Base-by-base conservation (phyloP, 2,888 invertebrate genomes). In the Drosophila sordidula region DNA sequence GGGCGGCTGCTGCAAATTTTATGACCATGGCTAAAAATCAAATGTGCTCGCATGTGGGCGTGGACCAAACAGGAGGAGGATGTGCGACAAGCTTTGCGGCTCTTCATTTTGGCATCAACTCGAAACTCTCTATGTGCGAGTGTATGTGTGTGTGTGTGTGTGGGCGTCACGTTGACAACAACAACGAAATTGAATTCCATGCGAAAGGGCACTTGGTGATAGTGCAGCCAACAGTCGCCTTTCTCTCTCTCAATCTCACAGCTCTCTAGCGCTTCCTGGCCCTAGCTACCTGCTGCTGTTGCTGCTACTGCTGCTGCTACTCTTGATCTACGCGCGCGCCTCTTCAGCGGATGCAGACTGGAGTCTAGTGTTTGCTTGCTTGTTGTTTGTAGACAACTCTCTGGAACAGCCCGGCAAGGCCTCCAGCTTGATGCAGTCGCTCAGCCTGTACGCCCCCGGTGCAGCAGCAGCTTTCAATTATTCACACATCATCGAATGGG, bases 331-430 rank as follows among this genome's bases (percentile, higher is more conserved):
- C 45, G 57, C 56, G 22, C 45, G 57, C 56, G 22, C 45, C 72
- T 75, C 73, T 70, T 70, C 61, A 75, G 45, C 59, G 39, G 42
- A 29, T 26, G 61, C 59, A 22, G 45, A 47, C 54, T 54, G 38
- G 47, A 56, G 56, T 78, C 68, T 67, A 87, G 88, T 83, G 88
- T 83, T 87, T 83, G 82, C 83, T 77, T 55, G 82, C 71, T 77
- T 85, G 88, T 83, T 83, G 83, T 82, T 82, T 66, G 83, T 64
- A 82, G 83, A 83, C 83, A 82, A 74, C 80, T 71, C 68, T 64
- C 63, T 12, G 41, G 22, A 14, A 64, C 63, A 68, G 65, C 34
- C 39, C 51, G 56, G 59, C 47, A 63, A 55, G 45, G 59, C 50
- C 26, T 18, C 46, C 61, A 51, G 42, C 55, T 22, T 11, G 26